These are phyloP conservation scores for Galaxias olidus DNA, from an alignment of 2,797 vertebrate species.

Conservation along the genomic window DNA sequence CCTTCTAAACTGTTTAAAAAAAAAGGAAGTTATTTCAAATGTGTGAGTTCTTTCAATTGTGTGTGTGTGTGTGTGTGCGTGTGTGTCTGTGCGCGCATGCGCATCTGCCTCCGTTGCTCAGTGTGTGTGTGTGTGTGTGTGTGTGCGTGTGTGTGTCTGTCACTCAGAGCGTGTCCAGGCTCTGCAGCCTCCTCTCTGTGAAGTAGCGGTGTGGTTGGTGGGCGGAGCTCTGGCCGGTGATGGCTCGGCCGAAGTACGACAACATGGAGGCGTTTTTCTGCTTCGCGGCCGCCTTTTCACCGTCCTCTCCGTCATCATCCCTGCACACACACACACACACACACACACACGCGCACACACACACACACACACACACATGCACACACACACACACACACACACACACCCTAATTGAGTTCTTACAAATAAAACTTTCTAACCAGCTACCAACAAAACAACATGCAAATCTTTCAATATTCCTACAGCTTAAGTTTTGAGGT, in stretches of 20 bases:
- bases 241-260: slow-evolving; percentile 71
- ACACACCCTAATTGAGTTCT: no score
- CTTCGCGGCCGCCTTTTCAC: slow-evolving; percentile 64
- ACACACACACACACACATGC: slow-evolving; percentile 1
- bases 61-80: slow-evolving; percentile 5
- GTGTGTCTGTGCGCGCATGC: no score
- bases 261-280: slow-evolving; percentile 71
- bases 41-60: slow-evolving; percentile 1
- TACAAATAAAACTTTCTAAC: no score
- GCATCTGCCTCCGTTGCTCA: slow-evolving; percentile 45
- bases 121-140: slow-evolving; percentile 10
- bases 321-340: slow-evolving; percentile 45
- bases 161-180: slow-evolving; percentile 57
- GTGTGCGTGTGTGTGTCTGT: slow-evolving; percentile 2
- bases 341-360: not conserved
- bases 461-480: no score
- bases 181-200: slow-evolving; percentile 62
- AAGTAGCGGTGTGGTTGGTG: slow-evolving; percentile 64
- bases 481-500: no score
- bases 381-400: no score
- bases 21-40: not conserved
- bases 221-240: slow-evolving; percentile 17
- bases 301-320: slow-evolving; percentile 74
- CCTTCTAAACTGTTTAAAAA: no score
- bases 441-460: no score